Conservation (phyloP, 2,888 invertebrate species). For the Scotopteryx bipunctaria region DNA sequence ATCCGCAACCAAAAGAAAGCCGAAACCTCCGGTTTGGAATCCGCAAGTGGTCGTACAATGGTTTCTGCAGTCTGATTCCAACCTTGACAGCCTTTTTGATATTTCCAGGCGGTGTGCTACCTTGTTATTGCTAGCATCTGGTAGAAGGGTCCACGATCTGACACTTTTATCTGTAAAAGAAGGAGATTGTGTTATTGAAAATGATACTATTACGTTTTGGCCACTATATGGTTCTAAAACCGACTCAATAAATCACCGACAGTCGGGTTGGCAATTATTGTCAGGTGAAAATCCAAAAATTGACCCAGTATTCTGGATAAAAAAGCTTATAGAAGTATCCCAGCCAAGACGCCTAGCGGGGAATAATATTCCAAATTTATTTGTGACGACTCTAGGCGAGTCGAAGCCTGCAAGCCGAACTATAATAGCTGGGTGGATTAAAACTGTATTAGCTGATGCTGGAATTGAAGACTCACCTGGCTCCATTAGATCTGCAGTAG, state of each 20-base stretch:
- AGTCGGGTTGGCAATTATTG: conserved; percentile 1
- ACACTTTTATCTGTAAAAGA: conserved; percentile 12
- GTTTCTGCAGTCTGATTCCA: neutral
- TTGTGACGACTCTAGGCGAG: conserved; percentile 1
- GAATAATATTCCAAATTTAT: neutral
- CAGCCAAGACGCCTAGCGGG: neutral
- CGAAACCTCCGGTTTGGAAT: conserved; percentile 3
- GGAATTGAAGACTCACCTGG: neutral
- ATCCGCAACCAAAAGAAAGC: neutral
- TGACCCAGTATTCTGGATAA: neutral
- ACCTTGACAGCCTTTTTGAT: conserved; percentile 8
- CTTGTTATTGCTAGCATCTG: conserved; percentile 18
- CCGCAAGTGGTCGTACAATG: neutral
- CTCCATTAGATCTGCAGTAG: conserved; percentile 4
- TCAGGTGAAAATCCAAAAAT: neutral
- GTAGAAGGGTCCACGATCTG: conserved; percentile 23
- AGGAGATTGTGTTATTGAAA: neutral
- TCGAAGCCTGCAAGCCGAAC: neutral
- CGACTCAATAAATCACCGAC: neutral
- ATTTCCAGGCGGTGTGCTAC: conserved; percentile 14
- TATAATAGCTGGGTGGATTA: conserved; percentile 1
- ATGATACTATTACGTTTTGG: conserved; percentile 13
- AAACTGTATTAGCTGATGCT: neutral
- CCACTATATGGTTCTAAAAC: conserved; percentile 21
- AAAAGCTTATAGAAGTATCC: neutral